Base-by-base conservation (phyloP, 2,797 vertebrate genomes). In the Synaphobranchus kaupii region DNA sequence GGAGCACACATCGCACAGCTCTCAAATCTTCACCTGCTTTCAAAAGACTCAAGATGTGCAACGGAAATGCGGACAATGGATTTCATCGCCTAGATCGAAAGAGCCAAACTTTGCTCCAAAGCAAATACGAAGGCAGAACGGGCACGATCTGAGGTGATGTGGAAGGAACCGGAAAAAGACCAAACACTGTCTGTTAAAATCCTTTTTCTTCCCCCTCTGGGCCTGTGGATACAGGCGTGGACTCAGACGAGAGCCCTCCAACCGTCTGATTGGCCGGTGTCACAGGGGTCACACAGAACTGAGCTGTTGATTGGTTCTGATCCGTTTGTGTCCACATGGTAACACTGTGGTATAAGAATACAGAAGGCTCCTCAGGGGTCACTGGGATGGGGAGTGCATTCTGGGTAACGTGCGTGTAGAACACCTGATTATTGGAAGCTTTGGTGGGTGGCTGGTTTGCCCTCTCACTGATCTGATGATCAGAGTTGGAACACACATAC, bases 401-500 rank as follows among this genome's bases (percentile, higher is more conserved):
- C 47, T 84, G 86, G 82, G 25, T 71, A 87, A 68, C 28, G 44
- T 28, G 31, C 56, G 39, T 39, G 7, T 4, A 44, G 25, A 84
- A 56, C 68, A 84, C 52, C 82, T 78, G 86, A 87, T 84, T 66
- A 84, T 34, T 22, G 83, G 86, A 87, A 84, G 66, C 86, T 84
- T 76, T 71, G 52, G 68, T 52, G 13, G 68, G 66, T 34, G 83
- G 66, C 82, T 66, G 50, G n/a, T 66, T 71, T 17, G 81, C 60
- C 48, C 31, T 54, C 25, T 34, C 80, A 81, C 71, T 78, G 17
- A 82, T 80, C 76, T 22, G 48, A 66, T 3, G 71, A 48, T 25
- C 66, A 84, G 63, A 87, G 31, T 50, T 48, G 20, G 47, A 87
- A 73, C 34, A n/a, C 47, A 17, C 71, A 4, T n/a, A 13, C 25